These are phyloP conservation scores for Homarus gammarus DNA, from an alignment of 2,888 invertebrate species.

Conservation along the genomic window DNA sequence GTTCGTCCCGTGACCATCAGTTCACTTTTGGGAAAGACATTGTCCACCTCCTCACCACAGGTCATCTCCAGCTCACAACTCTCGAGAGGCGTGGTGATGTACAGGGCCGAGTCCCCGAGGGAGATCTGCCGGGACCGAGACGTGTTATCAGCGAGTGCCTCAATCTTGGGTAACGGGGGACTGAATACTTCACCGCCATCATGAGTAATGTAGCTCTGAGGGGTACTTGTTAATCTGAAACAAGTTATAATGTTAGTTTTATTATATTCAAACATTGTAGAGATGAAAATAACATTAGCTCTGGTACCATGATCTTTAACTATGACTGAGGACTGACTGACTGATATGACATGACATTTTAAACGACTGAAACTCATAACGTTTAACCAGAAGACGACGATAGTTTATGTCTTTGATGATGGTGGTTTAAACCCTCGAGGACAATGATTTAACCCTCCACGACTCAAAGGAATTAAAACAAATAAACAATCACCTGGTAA, in stretches of 20 bases:
- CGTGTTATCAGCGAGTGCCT: background rate
- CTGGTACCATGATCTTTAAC: too few relatives aligned
- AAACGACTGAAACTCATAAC: too few relatives aligned
- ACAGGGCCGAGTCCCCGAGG: background rate
- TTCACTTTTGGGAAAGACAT: background rate
- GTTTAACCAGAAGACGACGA: too few relatives aligned
- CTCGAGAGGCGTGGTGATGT: background rate
- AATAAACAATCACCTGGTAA: background rate
- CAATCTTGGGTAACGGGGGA: constrained; percentile 25
- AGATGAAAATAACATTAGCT: too few relatives aligned
- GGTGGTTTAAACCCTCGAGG: too few relatives aligned
- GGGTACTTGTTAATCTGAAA: constrained; percentile 55
- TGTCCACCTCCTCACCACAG: background rate
- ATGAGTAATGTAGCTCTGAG: background rate
- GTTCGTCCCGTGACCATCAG: background rate
- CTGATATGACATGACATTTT: too few relatives aligned
- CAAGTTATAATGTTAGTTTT: background rate
- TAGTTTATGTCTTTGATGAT: too few relatives aligned
- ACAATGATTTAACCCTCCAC: too few relatives aligned
- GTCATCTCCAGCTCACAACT: constrained; percentile 43
- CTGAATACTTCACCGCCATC: background rate
- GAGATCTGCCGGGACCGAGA: constrained; percentile 1
- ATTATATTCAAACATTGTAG: too few relatives aligned
- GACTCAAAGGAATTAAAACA: background rate
- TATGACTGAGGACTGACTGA: too few relatives aligned